A percentile compares a stretch with the other conserved stretches of the same genome.
phyloP scores from a whole-genome alignment of 2,797 vertebrate genomes.

The Stomatorhinus walkeri region DNA sequence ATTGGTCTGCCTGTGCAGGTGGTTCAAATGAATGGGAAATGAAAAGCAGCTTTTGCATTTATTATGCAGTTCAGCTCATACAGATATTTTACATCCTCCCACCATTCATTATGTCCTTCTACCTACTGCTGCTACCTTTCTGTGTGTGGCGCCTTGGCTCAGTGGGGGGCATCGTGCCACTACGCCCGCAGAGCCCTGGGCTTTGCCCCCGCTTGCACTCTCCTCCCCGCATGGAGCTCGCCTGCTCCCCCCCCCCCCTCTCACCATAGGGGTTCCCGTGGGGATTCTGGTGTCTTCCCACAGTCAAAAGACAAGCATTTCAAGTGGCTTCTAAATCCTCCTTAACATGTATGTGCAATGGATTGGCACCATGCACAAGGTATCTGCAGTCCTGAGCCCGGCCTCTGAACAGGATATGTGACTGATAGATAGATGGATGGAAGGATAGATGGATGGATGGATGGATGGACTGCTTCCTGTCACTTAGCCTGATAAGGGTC shows the following conservation, averaged over 20 bases:
- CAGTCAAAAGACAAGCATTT: not conserved
- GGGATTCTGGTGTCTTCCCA: not conserved
- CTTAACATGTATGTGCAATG: not conserved
- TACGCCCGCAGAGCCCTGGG: not conserved
- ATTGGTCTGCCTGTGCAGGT: not conserved
- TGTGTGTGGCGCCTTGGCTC: not conserved
- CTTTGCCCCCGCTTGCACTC: not conserved
- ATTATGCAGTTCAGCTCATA: conserved; percentile 4
- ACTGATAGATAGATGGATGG: not conserved
- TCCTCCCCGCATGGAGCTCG: not conserved
- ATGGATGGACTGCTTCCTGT: not conserved
- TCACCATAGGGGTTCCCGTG: not conserved
- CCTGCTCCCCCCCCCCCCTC: not conserved
- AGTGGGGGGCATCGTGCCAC: not conserved
- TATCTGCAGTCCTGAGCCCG: not conserved
- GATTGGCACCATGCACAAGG: not conserved
- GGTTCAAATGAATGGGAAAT: not conserved
- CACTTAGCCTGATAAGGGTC: not conserved
- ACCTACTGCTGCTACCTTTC: not conserved
- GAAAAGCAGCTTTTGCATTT: not conserved
- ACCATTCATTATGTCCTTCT: not conserved
- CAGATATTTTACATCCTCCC: not conserved
- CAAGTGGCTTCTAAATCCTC: not conserved
- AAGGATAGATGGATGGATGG: not conserved
- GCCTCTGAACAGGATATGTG: not conserved